A percentile compares a stretch with the other conserved stretches of the same genome.
These are phyloP conservation scores for Acanthosepion lycidas DNA, from an alignment of 2,888 invertebrate species.

Conservation along the genomic window DNA sequence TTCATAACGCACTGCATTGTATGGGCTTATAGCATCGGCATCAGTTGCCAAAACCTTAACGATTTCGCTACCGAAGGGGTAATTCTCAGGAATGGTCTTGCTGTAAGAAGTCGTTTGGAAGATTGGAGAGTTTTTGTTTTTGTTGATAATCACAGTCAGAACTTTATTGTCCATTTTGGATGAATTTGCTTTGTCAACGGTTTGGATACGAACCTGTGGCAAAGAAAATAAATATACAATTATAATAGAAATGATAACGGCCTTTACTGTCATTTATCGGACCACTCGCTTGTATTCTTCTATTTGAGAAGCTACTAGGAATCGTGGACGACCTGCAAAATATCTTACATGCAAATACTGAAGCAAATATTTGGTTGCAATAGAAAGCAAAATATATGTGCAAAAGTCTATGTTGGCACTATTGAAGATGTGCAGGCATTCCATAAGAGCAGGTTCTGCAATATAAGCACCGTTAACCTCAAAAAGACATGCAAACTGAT, in stretches of 20 bases:
- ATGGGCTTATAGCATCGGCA: slow-evolving; percentile 51
- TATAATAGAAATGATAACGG: background rate
- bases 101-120: slow-evolving; percentile 60
- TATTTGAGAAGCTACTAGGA: too few species aligned
- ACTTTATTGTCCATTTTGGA: background rate
- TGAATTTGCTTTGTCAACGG: background rate
- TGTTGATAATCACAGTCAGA: slow-evolving; percentile 59
- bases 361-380: background rate
- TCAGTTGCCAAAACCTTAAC: slow-evolving; percentile 61
- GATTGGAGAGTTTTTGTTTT: slow-evolving; percentile 64
- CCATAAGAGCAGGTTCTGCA: background rate
- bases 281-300: too few species aligned
- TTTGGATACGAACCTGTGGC: background rate
- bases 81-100: slow-evolving; percentile 58
- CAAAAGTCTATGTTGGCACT: background rate
- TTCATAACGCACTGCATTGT: background rate
- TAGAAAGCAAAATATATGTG: background rate
- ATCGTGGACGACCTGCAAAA: background rate
- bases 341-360: background rate
- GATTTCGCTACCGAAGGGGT: slow-evolving; percentile 54
- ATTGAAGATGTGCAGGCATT: background rate
- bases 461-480: too few species aligned
- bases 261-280: background rate
- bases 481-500: too few species aligned
- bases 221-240: background rate